Evolutionary conservation across 1,140 invertebrate species (phyloP).

Genomic region (Pseudomyrmex gracilis): DNA sequence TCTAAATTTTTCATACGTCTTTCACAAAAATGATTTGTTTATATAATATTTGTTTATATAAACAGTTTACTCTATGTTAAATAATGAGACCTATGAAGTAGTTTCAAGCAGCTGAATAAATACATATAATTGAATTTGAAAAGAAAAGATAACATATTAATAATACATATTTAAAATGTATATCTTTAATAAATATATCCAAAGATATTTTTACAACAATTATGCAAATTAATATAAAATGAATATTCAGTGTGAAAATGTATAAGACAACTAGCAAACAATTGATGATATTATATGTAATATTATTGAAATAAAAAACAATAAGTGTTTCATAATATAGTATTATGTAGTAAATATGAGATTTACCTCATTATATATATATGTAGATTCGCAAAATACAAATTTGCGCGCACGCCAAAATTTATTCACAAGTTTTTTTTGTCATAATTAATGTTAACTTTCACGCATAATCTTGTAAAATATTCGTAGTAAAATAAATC

Average conservation of each 20-base stretch:
- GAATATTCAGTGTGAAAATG: neutral
- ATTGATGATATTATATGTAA: neutral
- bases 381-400: constrained; percentile 5
- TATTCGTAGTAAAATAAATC: no score
- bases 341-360: neutral
- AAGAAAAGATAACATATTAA: neutral
- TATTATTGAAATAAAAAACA: constrained; percentile 11
- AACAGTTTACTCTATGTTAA: no score
- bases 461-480: neutral
- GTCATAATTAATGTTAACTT: neutral
- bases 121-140: neutral
- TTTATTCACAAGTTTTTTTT: no score
- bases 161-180: neutral
- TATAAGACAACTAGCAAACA: constrained; percentile 28
- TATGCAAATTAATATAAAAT: constrained; percentile 26
- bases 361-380: constrained; percentile 10
- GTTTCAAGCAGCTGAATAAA: no score
- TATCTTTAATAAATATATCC: constrained; percentile 41
- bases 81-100: no score
- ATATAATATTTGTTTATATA: no score
- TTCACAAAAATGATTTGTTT: no score
- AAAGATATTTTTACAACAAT: constrained; percentile 5
- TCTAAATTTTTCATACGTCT: no score
- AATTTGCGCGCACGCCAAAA: no score
- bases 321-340: neutral